phyloP scores from a whole-genome alignment of 2,888 invertebrate species.

The Synergus umbraculus region DNA sequence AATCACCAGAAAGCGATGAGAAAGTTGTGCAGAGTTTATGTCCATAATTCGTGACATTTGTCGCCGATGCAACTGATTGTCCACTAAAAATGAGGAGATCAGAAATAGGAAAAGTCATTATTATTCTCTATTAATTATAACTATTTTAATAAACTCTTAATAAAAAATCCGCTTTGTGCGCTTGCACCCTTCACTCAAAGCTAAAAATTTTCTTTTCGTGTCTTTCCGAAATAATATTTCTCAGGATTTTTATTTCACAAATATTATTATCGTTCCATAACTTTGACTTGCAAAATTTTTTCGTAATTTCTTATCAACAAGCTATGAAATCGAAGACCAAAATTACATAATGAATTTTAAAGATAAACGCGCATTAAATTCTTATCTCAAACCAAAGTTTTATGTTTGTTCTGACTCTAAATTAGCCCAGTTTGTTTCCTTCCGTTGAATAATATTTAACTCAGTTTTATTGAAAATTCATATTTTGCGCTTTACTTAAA shows the following conservation, averaged over 20 bases:
- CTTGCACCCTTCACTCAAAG: too few relatives aligned
- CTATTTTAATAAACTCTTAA: neutral
- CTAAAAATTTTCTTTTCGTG: too few relatives aligned
- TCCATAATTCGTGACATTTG: slow-evolving; percentile 54
- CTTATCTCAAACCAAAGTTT: neutral
- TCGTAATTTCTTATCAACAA: neutral
- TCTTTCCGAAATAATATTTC: too few relatives aligned
- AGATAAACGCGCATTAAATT: neutral
- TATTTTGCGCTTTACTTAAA: neutral
- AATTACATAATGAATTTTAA: neutral
- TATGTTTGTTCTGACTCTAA: neutral
- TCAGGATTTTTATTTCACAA: too few relatives aligned
- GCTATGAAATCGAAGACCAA: neutral
- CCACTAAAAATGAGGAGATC: slow-evolving; percentile 36
- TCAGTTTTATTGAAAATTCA: neutral
- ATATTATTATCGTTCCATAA: too few relatives aligned
- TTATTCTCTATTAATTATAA: neutral
- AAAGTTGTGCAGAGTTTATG: slow-evolving; percentile 66
- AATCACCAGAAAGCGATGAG: slow-evolving; percentile 71
- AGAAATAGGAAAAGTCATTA: slow-evolving; percentile 12
- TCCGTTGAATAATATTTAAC: neutral
- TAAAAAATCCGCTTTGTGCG: too few relatives aligned
- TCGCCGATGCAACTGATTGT: slow-evolving; percentile 50
- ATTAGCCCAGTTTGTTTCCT: neutral
- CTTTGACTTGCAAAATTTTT: too few relatives aligned